Evolutionary conservation across 1,140 invertebrate species (phyloP), one percentile per base, ranked within the genome.

Genomic region (Planococcus citri): DNA sequence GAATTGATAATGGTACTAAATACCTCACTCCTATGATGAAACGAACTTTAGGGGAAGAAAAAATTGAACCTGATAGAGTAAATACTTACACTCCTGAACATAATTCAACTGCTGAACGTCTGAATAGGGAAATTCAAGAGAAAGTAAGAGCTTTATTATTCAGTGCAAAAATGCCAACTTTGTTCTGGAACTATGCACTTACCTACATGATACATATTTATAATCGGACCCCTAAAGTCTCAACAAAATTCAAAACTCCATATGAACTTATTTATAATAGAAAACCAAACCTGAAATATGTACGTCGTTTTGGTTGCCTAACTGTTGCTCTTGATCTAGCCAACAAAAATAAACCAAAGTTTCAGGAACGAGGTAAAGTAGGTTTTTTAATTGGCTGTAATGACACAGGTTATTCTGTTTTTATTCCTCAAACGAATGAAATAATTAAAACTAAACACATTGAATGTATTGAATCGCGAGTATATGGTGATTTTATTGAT

Each of bases 241-340:
- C 71, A 69, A 22, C 73, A 20, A 33, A 72, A 38, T 14, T 70
- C 22, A 75, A 77, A 70, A 74, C 74, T 22, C 77, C 77, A 37
- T 75, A 73, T 72, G 76, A 78, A 71, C 17, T 77, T 4, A 76
- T 76, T 74, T 73, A 72, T 69, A 70, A 72, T 3, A 73, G 73
- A 72, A 72, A 71, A 27, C 73, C 20, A 71, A 68, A 57, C 9
- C 29, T 72, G 1, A 70, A 67, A 14, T 57, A 68, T 25, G 21
- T 72, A 25, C 60, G 64, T 17, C 51, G 25, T 1, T 37, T 72
- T 25, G 64, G 71, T 1, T 70, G 24, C n/a, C 17, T 21, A 14
- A n/a, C n/a, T n/a, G n/a, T n/a, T n/a, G 71, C 70, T 21, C 69
- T 71, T 51, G 68, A 68, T 1, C 64, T 51, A n/a, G 20, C 51